Evolutionary conservation across 2,888 invertebrate species (phyloP), one percentile per base, ranked within the genome.

Genomic region (Noctua janthina): DNA sequence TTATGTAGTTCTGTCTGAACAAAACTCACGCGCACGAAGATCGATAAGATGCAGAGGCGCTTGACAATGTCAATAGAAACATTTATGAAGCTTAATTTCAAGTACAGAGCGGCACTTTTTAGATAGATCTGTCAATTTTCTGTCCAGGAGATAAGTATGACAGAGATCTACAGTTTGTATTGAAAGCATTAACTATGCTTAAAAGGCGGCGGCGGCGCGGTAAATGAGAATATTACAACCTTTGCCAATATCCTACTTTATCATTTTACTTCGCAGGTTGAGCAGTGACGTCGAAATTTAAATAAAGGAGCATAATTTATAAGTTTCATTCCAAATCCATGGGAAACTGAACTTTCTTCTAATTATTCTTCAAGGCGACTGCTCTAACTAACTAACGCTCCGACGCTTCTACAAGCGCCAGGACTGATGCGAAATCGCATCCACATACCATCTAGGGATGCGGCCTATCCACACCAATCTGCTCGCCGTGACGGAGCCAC

Each of bases 21-120:
- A n/a, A 51, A 15, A 46, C 51, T 54, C 49, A 39, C 59, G 54
- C 39, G 54, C 62, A 29, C 39, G 17, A 10, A 69, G 23, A 68
- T 62, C 51, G 85, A 87, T 85, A 88, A 88, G 85, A 85, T 85
- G 74, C 51, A 35, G 39, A 64, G 74, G 64, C 39, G 59, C 68
- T 87, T 75, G 59, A 66, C 68, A 64, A 59, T 76, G 71, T 72
- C 85, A 76, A 46, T 67, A 43, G 39, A 75, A 76, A 78, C 66
- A 68, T 70, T 81, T 64, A 56, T 20, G 56, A 70, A 66, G 67
- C 35, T 77, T 86, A 46, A 54, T 68, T 62, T 79, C 62, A 62
- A 64, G 23, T 39, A 54, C 29, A 15, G 49, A 39, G 56, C 49
- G 20, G 35, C 54, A 49, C 8, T 10, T 43, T 39, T 54, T 51